Evolutionary conservation across 1,140 invertebrate species (phyloP).

Genomic region (Rhagoletis pomonella): DNA sequence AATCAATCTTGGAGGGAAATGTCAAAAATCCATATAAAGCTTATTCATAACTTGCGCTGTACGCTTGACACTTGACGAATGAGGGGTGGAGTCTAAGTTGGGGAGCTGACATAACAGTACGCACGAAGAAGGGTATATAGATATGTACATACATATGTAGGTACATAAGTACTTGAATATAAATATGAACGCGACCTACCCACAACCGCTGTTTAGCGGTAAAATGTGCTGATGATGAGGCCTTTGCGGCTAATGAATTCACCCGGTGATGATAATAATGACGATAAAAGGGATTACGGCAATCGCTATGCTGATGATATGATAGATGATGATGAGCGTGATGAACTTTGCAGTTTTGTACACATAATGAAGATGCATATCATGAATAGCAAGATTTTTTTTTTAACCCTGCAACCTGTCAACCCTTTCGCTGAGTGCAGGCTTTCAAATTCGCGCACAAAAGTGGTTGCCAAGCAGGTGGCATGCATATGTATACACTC

Average conservation of each 20-base stretch:
- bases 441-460: not conserved
- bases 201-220: not conserved
- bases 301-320: not conserved
- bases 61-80: constrained; percentile 29
- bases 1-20: constrained; percentile 26
- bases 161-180: not conserved
- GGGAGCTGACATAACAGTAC: not conserved
- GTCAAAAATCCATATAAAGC: constrained; percentile 31
- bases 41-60: not conserved
- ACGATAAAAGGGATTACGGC: not conserved
- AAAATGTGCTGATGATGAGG: not conserved
- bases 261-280: not conserved
- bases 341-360: not conserved
- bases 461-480: not conserved
- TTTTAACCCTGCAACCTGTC: not conserved
- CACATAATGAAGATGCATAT: not conserved
- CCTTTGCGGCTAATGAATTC: not conserved
- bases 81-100: not conserved
- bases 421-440: not conserved
- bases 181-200: not conserved
- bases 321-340: not conserved
- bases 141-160: not conserved
- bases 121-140: not conserved
- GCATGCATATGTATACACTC: not conserved
- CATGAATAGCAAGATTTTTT: not conserved